These are phyloP conservation scores for Leptinotarsa haldemani DNA, from an alignment of 2,888 invertebrate species.

Conservation along the genomic window DNA sequence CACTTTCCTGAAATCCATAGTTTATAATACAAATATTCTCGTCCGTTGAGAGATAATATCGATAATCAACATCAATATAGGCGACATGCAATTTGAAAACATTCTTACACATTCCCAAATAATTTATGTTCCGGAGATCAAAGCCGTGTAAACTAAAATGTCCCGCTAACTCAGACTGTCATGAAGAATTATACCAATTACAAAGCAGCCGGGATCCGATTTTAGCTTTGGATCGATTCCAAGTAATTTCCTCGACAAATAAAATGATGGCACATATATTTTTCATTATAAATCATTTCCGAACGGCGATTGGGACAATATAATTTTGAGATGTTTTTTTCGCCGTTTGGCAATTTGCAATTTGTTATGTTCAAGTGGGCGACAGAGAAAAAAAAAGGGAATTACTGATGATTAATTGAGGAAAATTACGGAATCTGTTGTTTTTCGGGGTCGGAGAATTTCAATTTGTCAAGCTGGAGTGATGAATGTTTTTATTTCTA, in stretches of 20 bases:
- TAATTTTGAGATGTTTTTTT: constrained; percentile 23
- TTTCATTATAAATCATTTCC: constrained; percentile 30
- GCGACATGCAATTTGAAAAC: constrained; percentile 17
- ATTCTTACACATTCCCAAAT: constrained; percentile 27
- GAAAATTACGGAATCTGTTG: constrained; percentile 15
- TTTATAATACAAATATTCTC: background rate
- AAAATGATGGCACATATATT: constrained; percentile 30
- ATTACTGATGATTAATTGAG: constrained; percentile 22
- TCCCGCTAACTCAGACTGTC: constrained; percentile 50
- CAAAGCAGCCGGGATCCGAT: constrained; percentile 38
- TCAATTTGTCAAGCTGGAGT: constrained; percentile 21
- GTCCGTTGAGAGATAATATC: background rate
- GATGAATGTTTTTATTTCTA: constrained; percentile 18
- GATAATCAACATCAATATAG: background rate
- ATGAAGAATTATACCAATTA: constrained; percentile 53
- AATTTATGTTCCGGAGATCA: constrained; percentile 39
- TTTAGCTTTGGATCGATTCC: constrained; percentile 36
- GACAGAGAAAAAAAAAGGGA: constrained; percentile 10
- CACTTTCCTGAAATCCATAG: no score
- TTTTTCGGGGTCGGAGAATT: constrained; percentile 9
- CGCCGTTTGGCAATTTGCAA: constrained; percentile 15
- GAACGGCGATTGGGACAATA: constrained; percentile 21
- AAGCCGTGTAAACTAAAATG: constrained; percentile 38
- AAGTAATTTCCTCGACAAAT: constrained; percentile 34
- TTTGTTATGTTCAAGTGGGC: constrained; percentile 25